A percentile compares a stretch with the other conserved stretches of the same genome.
These are phyloP conservation scores for Ostrea denselamellosa DNA, from an alignment of 1,140 invertebrate species.

Conservation along the genomic window DNA sequence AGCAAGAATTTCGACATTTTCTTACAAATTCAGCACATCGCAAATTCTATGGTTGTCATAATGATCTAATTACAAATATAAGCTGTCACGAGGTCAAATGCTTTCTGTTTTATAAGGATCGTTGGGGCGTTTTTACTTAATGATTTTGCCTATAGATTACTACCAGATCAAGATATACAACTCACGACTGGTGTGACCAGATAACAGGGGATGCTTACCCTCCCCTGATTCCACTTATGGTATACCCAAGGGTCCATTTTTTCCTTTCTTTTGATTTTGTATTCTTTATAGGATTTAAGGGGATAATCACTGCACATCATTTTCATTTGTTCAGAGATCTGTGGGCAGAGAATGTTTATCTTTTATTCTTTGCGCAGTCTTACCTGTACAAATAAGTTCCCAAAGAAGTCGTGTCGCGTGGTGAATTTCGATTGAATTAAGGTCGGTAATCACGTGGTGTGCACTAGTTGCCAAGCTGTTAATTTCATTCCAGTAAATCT, in stretches of 20 bases:
- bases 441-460: neutral
- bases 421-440: neutral
- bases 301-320: no score
- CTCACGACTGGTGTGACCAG: no score
- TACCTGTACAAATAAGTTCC: neutral
- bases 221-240: neutral
- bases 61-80: no score
- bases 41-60: no score
- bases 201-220: neutral
- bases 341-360: neutral
- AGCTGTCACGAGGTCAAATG: no score
- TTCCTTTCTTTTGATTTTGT: neutral
- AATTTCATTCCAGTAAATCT: neutral
- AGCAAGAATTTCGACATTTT: no score
- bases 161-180: no score
- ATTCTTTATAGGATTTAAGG: neutral
- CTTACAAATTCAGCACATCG: no score
- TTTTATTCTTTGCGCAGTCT: neutral
- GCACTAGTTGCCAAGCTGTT: neutral
- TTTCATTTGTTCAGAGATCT: neutral
- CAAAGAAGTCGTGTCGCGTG: neutral
- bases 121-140: no score
- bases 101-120: no score
- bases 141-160: no score
- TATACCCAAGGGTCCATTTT: neutral